Evolutionary conservation across 1,140 invertebrate species (phyloP).

Genomic region (Matsumurasca onukii): DNA sequence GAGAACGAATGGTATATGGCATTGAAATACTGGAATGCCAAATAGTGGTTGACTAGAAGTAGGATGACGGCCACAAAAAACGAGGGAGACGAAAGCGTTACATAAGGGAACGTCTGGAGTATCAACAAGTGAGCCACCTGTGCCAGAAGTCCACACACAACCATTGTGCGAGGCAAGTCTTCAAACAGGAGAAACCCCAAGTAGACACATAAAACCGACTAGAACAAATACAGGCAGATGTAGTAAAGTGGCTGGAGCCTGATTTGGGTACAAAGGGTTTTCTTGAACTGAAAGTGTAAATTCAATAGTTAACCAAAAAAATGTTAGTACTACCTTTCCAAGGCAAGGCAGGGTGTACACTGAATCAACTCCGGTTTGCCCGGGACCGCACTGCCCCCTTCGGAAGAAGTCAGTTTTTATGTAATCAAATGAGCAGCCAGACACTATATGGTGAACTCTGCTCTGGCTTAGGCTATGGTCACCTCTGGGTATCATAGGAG

Average conservation of each 20-base stretch:
- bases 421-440: too few species aligned
- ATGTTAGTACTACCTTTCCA: not conserved
- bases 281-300: not conserved
- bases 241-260: not conserved
- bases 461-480: too few species aligned
- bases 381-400: not conserved
- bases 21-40: conserved; percentile 79
- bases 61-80: conserved; percentile 68
- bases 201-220: conserved; percentile 68
- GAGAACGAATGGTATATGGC: conserved; percentile 70
- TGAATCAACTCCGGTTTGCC: not conserved
- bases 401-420: too few species aligned
- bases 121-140: conserved; percentile 71
- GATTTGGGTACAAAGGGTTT: not conserved
- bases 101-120: conserved; percentile 76
- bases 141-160: conserved; percentile 65
- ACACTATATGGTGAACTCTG: too few species aligned
- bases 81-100: conserved; percentile 65
- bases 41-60: conserved; percentile 75
- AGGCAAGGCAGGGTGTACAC: not conserved
- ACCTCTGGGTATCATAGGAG: too few species aligned
- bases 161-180: conserved; percentile 67
- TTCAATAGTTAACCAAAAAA: too few species aligned
- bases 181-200: conserved; percentile 76
- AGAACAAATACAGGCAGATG: conserved; percentile 47